A percentile compares a stretch with the other conserved stretches of the same genome.
These are phyloP conservation scores for Ylistrum balloti DNA, from an alignment of 1,140 invertebrate species.

Conservation along the genomic window DNA sequence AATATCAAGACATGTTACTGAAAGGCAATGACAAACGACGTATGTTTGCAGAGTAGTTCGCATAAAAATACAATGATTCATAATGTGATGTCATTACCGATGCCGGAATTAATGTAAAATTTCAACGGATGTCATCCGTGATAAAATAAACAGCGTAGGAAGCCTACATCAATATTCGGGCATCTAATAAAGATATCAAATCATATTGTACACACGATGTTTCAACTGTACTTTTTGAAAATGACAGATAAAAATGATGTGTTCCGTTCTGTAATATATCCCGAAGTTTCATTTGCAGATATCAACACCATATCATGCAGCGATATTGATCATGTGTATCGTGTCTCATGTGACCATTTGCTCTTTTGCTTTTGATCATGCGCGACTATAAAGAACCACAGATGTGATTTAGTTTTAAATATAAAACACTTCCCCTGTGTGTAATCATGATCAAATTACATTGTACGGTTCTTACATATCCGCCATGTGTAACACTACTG, in stretches of 20 bases:
- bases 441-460: constrained; percentile 10
- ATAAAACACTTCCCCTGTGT: neutral
- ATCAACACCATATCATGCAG: neutral
- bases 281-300: neutral
- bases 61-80: neutral
- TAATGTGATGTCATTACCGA: neutral
- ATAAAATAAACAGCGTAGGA: neutral
- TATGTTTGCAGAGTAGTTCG: neutral
- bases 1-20: too few species aligned
- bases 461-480: neutral
- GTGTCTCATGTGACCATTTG: neutral
- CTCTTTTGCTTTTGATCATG: constrained; percentile 16
- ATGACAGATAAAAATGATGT: too few species aligned
- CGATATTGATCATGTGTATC: neutral
- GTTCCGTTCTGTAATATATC: neutral
- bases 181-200: too few species aligned
- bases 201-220: too few species aligned
- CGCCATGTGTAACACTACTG: neutral
- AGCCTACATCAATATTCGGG: neutral
- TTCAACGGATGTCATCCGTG: neutral
- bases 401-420: constrained; percentile 12
- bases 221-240: too few species aligned
- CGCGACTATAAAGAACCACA: neutral
- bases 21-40: too few species aligned
- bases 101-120: neutral